These are phyloP conservation scores for Umimayanthus chanpuru DNA, from an alignment of 92 coral and sea anemone species.

Conservation along the genomic window DNA sequence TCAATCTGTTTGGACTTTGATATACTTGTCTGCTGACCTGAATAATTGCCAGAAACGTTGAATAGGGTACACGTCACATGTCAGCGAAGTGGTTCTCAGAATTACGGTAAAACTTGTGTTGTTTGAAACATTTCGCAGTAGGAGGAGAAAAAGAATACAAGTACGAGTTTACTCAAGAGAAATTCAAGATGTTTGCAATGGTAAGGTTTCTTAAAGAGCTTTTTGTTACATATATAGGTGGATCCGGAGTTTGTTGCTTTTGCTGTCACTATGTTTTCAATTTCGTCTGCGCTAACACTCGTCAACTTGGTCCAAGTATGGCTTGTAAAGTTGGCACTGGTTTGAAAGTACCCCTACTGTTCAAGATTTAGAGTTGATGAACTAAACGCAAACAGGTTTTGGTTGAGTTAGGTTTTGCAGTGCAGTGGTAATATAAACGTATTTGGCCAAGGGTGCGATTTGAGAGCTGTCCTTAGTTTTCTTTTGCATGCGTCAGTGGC, in stretches of 20 bases:
- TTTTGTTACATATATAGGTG: neutral
- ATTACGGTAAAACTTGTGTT: neutral
- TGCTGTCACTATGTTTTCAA: neutral
- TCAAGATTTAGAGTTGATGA: neutral
- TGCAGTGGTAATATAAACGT: no score
- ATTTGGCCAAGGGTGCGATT: neutral
- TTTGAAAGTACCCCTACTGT: neutral
- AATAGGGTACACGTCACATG: slow-evolving; percentile 1
- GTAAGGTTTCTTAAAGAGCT: neutral
- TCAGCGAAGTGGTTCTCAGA: neutral
- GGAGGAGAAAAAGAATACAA: neutral
- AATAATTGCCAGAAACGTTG: neutral
- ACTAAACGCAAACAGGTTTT: no score
- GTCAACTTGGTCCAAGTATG: neutral
- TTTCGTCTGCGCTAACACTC: neutral
- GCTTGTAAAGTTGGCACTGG: neutral
- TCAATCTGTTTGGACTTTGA: neutral
- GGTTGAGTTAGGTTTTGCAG: neutral
- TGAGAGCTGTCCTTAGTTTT: neutral
- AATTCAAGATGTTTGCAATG: slow-evolving; percentile 17
- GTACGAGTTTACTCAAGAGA: neutral
- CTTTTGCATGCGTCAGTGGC: neutral
- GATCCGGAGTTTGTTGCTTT: neutral
- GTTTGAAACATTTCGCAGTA: neutral
- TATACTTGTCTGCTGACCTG: neutral